Evolutionary conservation across 2,797 vertebrate species (phyloP).

Genomic region (Catostomus latipinnis): DNA sequence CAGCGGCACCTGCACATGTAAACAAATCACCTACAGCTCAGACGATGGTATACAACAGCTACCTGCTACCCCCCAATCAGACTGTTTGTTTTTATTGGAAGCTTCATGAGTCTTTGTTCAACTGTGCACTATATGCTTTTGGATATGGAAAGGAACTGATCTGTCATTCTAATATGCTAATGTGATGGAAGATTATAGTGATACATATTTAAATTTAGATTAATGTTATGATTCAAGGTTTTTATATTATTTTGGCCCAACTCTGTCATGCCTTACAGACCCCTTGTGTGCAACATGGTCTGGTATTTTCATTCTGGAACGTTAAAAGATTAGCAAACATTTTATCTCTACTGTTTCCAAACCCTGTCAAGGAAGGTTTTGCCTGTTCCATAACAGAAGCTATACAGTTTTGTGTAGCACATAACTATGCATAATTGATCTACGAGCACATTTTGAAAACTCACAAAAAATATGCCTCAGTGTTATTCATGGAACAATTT

Average conservation of each 20-base stretch:
- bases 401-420: neutral
- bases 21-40: constrained; percentile 30
- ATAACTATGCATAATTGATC: neutral
- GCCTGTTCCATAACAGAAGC: neutral
- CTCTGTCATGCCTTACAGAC: neutral
- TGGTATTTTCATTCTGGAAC: neutral
- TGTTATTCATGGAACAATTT: constrained; percentile 22
- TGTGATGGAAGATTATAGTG: no score
- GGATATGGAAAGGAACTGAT: no score
- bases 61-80: neutral
- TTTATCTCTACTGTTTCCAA: no score
- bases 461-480: neutral
- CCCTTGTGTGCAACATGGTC: neutral
- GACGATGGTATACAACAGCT: neutral
- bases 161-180: no score
- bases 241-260: no score
- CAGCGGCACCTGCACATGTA: constrained; percentile 38
- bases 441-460: constrained; percentile 3
- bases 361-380: no score
- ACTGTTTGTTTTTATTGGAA: neutral
- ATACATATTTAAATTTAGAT: no score
- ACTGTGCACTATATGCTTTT: neutral
- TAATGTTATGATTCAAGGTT: no score
- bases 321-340: no score
- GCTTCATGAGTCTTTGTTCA: neutral